Evolutionary conservation across 1,140 invertebrate genomes (phyloP).

Genomic region (Drosophila seguyi): DNA sequence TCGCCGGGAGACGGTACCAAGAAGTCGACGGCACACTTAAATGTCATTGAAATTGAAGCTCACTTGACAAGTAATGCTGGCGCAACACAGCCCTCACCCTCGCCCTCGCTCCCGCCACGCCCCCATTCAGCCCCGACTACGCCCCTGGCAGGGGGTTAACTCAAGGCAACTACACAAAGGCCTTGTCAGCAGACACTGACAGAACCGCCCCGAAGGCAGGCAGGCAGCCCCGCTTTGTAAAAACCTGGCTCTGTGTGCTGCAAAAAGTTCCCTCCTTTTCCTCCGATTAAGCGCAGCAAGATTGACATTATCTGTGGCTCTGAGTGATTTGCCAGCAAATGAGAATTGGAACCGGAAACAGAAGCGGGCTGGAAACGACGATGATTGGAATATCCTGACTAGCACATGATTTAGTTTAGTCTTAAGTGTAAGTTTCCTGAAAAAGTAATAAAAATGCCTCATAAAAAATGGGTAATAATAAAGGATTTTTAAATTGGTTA

Average conservation of each 20-base stretch:
- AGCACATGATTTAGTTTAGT: background rate
- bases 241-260: slow-evolving; percentile 25
- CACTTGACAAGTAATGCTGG: slow-evolving; percentile 73
- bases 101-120: background rate
- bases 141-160: slow-evolving; percentile 24
- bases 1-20: slow-evolving; percentile 25
- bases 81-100: slow-evolving; percentile 33
- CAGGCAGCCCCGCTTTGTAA: slow-evolving; percentile 16
- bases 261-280: slow-evolving; percentile 25
- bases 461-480: background rate
- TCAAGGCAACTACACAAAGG: slow-evolving; percentile 69
- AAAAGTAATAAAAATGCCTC: background rate
- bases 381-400: slow-evolving; percentile 19
- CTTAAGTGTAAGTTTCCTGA: background rate
- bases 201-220: slow-evolving; percentile 26
- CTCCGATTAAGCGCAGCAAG: slow-evolving; percentile 16
- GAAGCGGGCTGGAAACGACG: background rate
- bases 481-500: background rate
- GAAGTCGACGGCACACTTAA: slow-evolving; percentile 64
- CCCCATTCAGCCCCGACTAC: background rate
- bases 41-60: slow-evolving; percentile 75
- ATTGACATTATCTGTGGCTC: slow-evolving; percentile 58
- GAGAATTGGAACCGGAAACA: background rate
- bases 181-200: slow-evolving; percentile 61
- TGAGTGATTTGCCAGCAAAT: slow-evolving; percentile 56